These are phyloP conservation scores for Uloborus diversus DNA, from an alignment of 1,140 invertebrate species.

Conservation along the genomic window DNA sequence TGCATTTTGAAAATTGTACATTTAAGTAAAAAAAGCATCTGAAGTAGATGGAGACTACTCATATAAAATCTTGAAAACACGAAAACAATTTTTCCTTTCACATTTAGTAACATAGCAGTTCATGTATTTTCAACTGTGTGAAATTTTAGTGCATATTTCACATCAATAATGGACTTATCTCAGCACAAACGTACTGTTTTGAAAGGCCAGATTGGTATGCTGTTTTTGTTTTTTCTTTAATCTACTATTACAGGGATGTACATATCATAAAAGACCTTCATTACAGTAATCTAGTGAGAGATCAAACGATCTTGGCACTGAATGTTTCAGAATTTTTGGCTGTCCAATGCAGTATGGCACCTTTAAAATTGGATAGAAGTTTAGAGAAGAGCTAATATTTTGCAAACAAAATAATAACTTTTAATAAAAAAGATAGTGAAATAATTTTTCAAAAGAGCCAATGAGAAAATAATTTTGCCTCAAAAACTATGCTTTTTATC, in stretches of 20 bases:
- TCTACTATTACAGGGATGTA: neutral
- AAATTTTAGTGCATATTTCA: constrained; percentile 27
- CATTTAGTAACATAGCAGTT: constrained; percentile 43
- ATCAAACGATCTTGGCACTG: constrained; percentile 49
- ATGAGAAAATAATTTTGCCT: too few species aligned
- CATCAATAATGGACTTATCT: neutral
- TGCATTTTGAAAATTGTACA: constrained; percentile 51
- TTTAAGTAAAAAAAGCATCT: constrained; percentile 46
- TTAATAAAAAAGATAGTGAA: too few species aligned
- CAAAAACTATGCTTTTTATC: too few species aligned
- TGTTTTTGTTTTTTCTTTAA: too few species aligned
- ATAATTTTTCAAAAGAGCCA: too few species aligned
- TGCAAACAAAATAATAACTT: too few species aligned
- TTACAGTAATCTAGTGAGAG: constrained; percentile 6
- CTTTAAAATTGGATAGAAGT: too few species aligned
- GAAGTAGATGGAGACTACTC: constrained; percentile 50
- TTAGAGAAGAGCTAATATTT: too few species aligned
- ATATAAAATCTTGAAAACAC: constrained; percentile 48
- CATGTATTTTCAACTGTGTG: neutral
- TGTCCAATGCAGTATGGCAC: constrained; percentile 47
- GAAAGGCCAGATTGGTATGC: constrained; percentile 13
- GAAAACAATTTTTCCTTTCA: constrained; percentile 49
- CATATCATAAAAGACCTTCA: constrained; percentile 2
- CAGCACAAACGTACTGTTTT: constrained; percentile 10
- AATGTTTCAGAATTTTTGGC: constrained; percentile 23